Conservation (phyloP, 1,140 invertebrate species). For the Trinorchestia longiramus region DNA sequence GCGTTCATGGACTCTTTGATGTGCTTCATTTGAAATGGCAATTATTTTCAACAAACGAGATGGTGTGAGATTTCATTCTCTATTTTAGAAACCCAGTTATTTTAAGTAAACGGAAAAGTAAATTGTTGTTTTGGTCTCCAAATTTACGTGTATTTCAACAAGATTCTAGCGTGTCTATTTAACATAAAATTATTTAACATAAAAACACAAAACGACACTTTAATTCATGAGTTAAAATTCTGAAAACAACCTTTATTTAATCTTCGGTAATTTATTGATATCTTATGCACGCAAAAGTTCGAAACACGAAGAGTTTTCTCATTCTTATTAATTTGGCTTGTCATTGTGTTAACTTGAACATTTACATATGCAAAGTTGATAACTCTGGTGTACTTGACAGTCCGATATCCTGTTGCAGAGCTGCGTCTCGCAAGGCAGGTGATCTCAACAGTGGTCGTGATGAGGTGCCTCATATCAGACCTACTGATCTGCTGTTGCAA, state of each 20-base stretch:
- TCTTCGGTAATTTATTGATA: neutral
- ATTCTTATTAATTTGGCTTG: neutral
- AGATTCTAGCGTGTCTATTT: no score
- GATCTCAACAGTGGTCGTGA: neutral
- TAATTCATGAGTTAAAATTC: neutral
- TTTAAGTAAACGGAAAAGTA: no score
- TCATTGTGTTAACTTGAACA: neutral
- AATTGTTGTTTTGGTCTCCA: no score
- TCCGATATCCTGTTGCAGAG: neutral
- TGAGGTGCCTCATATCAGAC: neutral
- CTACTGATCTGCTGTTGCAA: neutral
- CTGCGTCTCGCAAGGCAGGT: neutral
- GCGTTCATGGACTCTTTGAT: no score
- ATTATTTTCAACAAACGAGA: no score
- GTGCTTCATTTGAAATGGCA: no score
- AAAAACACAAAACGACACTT: neutral
- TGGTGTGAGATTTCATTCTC: no score
- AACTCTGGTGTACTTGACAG: neutral
- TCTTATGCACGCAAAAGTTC: neutral
- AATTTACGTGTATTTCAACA: no score
- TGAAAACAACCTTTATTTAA: neutral
- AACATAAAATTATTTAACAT: neutral
- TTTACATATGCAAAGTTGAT: neutral
- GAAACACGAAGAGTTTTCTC: neutral
- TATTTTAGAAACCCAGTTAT: no score